These are phyloP conservation scores for Entomyzon cyanotis DNA, from an alignment of 2,113 vertebrate genomes.

Conservation along the genomic window DNA sequence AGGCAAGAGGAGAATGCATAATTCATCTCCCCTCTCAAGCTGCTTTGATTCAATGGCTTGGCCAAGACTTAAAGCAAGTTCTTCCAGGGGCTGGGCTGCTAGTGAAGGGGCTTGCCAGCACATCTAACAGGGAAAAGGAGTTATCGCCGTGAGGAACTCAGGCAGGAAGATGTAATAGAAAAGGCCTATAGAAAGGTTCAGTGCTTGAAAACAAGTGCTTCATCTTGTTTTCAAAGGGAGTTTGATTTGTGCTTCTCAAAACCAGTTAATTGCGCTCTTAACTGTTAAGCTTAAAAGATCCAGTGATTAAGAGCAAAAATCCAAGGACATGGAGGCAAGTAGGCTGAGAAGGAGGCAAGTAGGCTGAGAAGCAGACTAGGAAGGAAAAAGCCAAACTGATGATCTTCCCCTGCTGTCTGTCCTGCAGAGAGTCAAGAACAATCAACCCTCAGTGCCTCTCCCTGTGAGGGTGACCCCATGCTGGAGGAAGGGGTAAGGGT, in stretches of 20 bases:
- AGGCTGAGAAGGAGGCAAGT: not conserved
- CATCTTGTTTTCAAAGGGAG: not conserved
- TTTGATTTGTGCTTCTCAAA: not conserved
- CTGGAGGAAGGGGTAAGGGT: not conserved
- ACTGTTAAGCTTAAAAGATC: not conserved
- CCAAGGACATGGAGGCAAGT: not conserved
- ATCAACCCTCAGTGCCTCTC: not conserved
- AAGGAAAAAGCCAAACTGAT: not conserved
- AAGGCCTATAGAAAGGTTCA: not conserved
- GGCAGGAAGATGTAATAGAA: not conserved
- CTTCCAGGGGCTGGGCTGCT: not conserved
- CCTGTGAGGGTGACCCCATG: rapidly evolving
- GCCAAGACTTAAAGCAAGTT: not conserved
- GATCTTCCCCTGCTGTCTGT: not conserved
- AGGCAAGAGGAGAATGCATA: not conserved
- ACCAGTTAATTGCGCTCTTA: not conserved
- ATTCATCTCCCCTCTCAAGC: not conserved
- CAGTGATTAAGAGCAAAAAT: not conserved
- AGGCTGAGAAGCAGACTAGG: too few relatives aligned
- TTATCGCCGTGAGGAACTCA: not conserved
- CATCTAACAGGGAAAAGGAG: not conserved
- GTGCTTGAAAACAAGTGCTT: not conserved
- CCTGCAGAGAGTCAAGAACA: not conserved
- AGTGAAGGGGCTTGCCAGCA: not conserved
- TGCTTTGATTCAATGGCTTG: not conserved